Conservation (phyloP, 2,113 vertebrate genomes). For the Microtus richardsoni region DNA sequence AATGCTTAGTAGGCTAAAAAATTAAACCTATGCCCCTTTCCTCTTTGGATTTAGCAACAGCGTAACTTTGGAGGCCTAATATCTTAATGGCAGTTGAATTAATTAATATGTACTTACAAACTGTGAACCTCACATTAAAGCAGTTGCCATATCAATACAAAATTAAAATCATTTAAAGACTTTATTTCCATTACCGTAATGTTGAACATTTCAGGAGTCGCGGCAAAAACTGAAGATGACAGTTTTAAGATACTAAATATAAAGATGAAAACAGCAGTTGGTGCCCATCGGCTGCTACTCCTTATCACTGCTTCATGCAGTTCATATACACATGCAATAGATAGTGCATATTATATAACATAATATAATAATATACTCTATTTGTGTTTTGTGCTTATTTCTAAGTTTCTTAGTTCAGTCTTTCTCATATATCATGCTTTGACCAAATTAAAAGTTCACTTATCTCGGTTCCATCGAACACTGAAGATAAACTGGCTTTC, state of each 20-base stretch:
- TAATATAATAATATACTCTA: background rate
- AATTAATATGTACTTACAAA: background rate
- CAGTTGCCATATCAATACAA: background rate
- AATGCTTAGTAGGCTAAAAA: background rate
- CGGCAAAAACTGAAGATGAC: background rate
- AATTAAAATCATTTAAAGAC: background rate
- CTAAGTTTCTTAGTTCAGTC: background rate
- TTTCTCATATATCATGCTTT: background rate
- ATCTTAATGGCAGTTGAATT: background rate
- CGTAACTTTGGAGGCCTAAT: background rate
- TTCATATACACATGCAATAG: background rate
- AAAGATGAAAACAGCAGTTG: background rate
- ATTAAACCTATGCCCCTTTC: background rate
- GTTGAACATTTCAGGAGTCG: background rate
- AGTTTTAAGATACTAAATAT: conserved; percentile 1
- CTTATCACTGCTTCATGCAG: background rate
- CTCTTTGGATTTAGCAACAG: background rate
- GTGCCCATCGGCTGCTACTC: background rate
- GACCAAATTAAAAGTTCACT: background rate
- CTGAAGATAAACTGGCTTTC: background rate
- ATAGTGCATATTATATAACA: background rate
- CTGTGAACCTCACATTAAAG: background rate
- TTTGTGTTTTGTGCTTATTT: background rate
- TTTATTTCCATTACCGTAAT: background rate
- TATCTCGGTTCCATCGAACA: background rate